Evolutionary conservation across 2,888 invertebrate species (phyloP), one percentile per base, ranked within the genome.

Genomic region (Dynastes tityus): DNA sequence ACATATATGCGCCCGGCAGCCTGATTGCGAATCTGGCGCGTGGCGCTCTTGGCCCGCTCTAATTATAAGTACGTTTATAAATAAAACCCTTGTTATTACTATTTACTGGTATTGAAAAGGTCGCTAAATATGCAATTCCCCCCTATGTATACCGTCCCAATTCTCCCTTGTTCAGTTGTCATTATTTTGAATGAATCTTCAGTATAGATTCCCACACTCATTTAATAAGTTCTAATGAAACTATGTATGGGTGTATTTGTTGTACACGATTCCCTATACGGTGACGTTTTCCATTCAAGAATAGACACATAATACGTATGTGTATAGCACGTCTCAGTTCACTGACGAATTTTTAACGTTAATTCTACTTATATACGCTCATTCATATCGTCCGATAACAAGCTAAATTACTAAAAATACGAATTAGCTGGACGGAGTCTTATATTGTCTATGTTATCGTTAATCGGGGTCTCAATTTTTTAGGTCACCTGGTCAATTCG

Each of bases 401-500:
- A 75, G 65, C 53, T 75, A 29, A 75, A 75, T 65, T 75, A 51
- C 49, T 64, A 22, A 73, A 73, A 73, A 58, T 58, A 73, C n/a
- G 55, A 73, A 73, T 8, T 58, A 73, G 22, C 58, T 27, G 49
- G n/a, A 37, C 16, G 53, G 9, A 45, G 45, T 8, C 45, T 32
- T 53, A 55, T 22, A 8, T n/a, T 16, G 22, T 22, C 8, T 55
- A 32, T 55, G 55, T 58, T 55, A 8, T 71, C 37, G 11, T 63
- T 32, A 61, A 37, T 49, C 16, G 75, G 53, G 65, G 29, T 64
- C 45, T 65, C 64, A 76, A 64, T 65, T 65, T 63, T 76, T 63
- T 76, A 40, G 73, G 73, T 73, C 73, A 73, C 40, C 58, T 73
- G 73, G 73, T 73, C 58, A 73, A 73, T 58, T 73, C 45, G 13